Conservation (phyloP, 2,888 invertebrate genomes). For the Drosophila borborema region DNA sequence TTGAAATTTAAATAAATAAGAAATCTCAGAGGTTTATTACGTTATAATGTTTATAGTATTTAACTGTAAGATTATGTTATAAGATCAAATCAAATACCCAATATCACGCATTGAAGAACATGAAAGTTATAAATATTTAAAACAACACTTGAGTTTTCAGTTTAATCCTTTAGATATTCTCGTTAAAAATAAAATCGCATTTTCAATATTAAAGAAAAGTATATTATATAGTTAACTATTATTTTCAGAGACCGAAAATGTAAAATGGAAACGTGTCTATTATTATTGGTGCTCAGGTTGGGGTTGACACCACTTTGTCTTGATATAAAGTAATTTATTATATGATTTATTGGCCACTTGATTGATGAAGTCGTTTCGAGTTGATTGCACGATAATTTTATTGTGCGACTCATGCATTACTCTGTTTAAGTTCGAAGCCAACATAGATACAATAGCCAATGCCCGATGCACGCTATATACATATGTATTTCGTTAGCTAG, state of each 20-base stretch:
- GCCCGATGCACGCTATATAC: background rate
- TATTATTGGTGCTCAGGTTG: conserved; percentile 28
- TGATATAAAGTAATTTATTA: conserved; percentile 69
- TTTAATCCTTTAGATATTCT: too few species aligned
- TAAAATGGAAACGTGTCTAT: conserved; percentile 15
- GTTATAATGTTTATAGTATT: background rate
- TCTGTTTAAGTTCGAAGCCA: background rate
- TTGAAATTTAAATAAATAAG: background rate
- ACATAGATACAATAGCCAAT: background rate
- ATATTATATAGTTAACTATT: conserved; percentile 1
- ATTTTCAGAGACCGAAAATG: conserved; percentile 9
- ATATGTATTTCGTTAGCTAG: conserved; percentile 2
- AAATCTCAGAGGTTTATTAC: background rate
- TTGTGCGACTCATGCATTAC: conserved; percentile 43
- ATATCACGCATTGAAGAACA: too few species aligned
- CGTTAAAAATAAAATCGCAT: too few species aligned
- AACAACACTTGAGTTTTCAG: too few species aligned
- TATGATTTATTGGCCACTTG: conserved; percentile 73
- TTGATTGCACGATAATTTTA: conserved; percentile 73
- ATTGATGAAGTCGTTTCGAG: conserved; percentile 74
- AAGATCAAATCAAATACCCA: too few species aligned
- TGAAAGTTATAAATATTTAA: too few species aligned
- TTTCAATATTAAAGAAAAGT: too few species aligned
- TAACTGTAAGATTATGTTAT: too few species aligned
- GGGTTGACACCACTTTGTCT: conserved; percentile 70